Evolutionary conservation across 2,113 vertebrate species (phyloP), one percentile per base, ranked within the genome.

Genomic region (Onychostoma macrolepis): DNA sequence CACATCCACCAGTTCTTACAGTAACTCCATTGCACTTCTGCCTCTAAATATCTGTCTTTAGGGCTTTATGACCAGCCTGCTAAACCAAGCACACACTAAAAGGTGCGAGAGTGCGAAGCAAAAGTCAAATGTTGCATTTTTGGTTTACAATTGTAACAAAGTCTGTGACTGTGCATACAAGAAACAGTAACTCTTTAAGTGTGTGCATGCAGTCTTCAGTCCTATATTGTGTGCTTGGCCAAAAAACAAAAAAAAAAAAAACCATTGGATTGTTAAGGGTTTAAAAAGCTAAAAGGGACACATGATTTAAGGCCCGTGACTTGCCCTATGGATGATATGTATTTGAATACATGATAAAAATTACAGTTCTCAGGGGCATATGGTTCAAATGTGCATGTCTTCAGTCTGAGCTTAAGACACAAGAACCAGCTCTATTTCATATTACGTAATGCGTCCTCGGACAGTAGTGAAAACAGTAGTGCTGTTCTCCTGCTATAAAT

Each of bases 1-100:
- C 48, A 74, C 67, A 76, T 84, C n/a, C 53, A n/a, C 19, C 41
- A 9, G 26, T 85, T 79, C 48, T 85, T 61, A 36, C 58, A 50
- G 50, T 28, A 87, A 24, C n/a, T 72, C 76, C 26, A 58, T 10
- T 43, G 65, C 74, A 85, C 76, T 45, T 80, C 69, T 76, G 67
- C 56, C 41, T 58, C 84, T 74, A 72, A 56, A 71, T 83, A 77
- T 88, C 63, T 88, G 21, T 83, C n/a, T 77, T 83, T 85, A 88
- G 53, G 26, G 30, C 38, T 17, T 41, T 24, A 81, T 30, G 26
- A 72, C 24, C 63, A 5, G 48, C 43, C 24, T 45, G 38, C 58
- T 50, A 38, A 78, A 36, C 24, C 72, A 45, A 75, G n/a, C 41
- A 75, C 36, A 75, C 24, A 45, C 72, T 75, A 41, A 21, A 43